These are phyloP conservation scores for Pseudoips prasinana DNA, from an alignment of 2,888 invertebrate genomes.

Conservation along the genomic window DNA sequence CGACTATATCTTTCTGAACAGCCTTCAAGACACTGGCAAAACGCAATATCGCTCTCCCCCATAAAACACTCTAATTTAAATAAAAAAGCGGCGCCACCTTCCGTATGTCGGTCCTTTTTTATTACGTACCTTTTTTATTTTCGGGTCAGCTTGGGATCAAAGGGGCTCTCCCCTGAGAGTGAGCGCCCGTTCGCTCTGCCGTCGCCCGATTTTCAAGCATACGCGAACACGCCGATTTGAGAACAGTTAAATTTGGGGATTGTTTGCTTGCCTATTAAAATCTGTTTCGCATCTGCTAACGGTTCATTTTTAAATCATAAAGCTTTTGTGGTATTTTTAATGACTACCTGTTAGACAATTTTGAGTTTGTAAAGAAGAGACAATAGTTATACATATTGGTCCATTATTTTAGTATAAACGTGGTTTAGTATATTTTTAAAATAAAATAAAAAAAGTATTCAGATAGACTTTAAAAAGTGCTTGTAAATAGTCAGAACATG, in stretches of 20 bases:
- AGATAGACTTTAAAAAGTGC: too few species aligned
- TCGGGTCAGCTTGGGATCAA: slow-evolving; percentile 82
- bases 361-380: too few species aligned
- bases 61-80: slow-evolving; percentile 83
- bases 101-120: slow-evolving; percentile 81
- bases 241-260: slow-evolving; percentile 75
- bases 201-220: slow-evolving; percentile 76
- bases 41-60: slow-evolving; percentile 80
- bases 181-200: slow-evolving; percentile 44
- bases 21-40: slow-evolving; percentile 73
- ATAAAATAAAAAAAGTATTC: too few species aligned
- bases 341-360: too few species aligned
- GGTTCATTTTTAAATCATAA: too few species aligned
- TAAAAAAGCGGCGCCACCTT: slow-evolving; percentile 82
- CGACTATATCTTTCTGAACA: slow-evolving; percentile 62
- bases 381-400: too few species aligned
- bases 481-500: too few species aligned
- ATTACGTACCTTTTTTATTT: slow-evolving; percentile 82
- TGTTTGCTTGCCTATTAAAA: slow-evolving; percentile 77
- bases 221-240: slow-evolving; percentile 76
- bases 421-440: too few species aligned
- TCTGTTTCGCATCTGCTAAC: slow-evolving; percentile 25
- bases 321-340: too few species aligned
- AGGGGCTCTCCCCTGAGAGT: slow-evolving; percentile 75
- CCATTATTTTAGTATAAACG: too few species aligned